Evolutionary conservation across 2,113 vertebrate genomes (phyloP), one percentile per base, ranked within the genome.

Genomic region (Porphyrio hochstetteri): DNA sequence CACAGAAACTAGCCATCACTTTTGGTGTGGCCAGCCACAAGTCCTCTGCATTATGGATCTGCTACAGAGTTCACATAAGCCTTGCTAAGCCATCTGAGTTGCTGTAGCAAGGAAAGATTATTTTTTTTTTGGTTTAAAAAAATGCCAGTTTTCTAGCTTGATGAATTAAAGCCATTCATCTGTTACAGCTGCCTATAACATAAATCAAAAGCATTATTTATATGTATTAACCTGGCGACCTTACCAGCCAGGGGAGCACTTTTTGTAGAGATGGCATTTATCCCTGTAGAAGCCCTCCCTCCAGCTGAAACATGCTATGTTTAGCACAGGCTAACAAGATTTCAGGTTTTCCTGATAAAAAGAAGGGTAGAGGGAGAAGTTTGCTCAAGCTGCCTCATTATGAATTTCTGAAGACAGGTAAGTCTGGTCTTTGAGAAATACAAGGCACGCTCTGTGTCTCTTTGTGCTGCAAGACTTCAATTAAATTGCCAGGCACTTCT

Each of bases 121-220:
- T 70, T 5, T 57, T 92, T 82, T 78, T 70, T 38, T 23, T 77
- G 18, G 44, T 5, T 46, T 48, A 11, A 48, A 78, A 91, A 80
- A 72, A 67, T 68, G 40, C 19, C 88, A 56, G 69, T 91, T 76
- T 90, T 81, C 65, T 91, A 78, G 28, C 65, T 90, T 90, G 38
- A 60, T 68, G 92, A 93, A 94, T 92, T 81, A 91, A 87, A 89
- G 38, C 23, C 60, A 85, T 95, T 95, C 40, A 86, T 90, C 88
- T 96, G 38, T 40, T 94, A 76, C 55, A 90, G 70, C 70, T 94
- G 81, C 70, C 77, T 86, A 15, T 67, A 64, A 57, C 28, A 88
- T 81, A 93, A 92, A 94, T 89, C 83, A 87, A 91, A 95, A 91
- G 4, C 60, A 80, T 82, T 86, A 72, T 92, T 96, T 77, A 35